Evolutionary conservation across 2,113 vertebrate genomes (phyloP).

Genomic region (Leptodactylus fuscus): DNA sequence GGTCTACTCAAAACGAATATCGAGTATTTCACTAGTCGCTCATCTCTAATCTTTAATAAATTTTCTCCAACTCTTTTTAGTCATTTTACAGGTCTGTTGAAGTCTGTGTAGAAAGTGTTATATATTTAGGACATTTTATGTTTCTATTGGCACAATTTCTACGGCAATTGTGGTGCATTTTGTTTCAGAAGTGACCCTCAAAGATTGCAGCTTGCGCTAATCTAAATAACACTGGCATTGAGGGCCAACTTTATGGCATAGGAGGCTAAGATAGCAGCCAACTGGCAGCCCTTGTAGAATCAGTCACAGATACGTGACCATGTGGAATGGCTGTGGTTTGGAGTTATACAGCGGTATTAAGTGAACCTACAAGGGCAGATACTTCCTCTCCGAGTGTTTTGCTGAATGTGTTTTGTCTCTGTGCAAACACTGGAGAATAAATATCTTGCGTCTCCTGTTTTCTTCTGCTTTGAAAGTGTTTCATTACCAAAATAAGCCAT

Average conservation of each 20-base stretch:
- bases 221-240: background rate
- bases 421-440: constrained; percentile 19
- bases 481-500: constrained; percentile 38
- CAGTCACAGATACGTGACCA: constrained; percentile 1
- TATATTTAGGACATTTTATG: no score
- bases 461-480: constrained; percentile 31
- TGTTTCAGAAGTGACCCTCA: no score
- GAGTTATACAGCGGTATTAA: background rate
- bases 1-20: no score
- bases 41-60: no score
- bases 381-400: background rate
- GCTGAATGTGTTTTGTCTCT: constrained; percentile 17
- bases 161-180: no score
- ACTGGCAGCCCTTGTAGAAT: background rate
- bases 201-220: background rate
- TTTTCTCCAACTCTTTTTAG: no score
- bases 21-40: no score
- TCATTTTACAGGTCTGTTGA: no score
- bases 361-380: no score
- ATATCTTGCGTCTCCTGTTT: constrained; percentile 34
- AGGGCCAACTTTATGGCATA: background rate
- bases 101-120: no score
- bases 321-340: background rate
- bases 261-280: background rate
- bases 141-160: no score